A percentile compares a stretch with the other conserved stretches of the same genome.
Evolutionary conservation across 1,140 invertebrate genomes (phyloP).

Genomic region (Neodiprion fabricii): DNA sequence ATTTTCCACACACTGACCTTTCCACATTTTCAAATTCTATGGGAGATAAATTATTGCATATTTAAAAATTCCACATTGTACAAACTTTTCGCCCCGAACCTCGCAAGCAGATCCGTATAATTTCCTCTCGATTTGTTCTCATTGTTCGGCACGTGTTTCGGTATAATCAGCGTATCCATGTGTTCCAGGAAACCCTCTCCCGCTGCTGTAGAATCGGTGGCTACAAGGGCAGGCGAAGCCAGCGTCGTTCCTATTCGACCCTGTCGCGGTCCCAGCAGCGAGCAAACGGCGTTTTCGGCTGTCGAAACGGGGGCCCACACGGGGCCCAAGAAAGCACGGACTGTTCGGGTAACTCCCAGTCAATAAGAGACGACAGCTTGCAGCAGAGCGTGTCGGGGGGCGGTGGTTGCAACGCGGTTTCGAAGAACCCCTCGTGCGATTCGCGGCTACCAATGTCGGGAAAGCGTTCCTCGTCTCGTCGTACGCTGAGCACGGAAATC

Average conservation of each 20-base stretch:
- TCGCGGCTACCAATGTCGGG: not conserved
- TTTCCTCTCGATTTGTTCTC: too few relatives aligned
- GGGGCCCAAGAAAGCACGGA: slow-evolving; percentile 46
- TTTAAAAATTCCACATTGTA: too few relatives aligned
- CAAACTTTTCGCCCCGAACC: too few relatives aligned
- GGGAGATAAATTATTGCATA: too few relatives aligned
- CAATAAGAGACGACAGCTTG: slow-evolving; percentile 36
- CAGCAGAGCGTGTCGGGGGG: slow-evolving; percentile 19
- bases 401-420: not conserved
- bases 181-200: slow-evolving; percentile 49
- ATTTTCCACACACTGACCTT: too few relatives aligned
- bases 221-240: slow-evolving; percentile 36
- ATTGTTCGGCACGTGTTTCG: too few relatives aligned
- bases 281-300: slow-evolving; percentile 39
- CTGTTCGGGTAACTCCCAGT: slow-evolving; percentile 47
- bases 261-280: slow-evolving; percentile 52
- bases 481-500: not conserved
- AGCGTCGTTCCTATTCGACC: slow-evolving; percentile 52
- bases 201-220: slow-evolving; percentile 44
- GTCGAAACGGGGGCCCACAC: slow-evolving; percentile 35
- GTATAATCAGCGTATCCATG: too few relatives aligned
- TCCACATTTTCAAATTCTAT: too few relatives aligned
- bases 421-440: not conserved
- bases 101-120: too few relatives aligned
- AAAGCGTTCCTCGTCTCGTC: not conserved